These are phyloP conservation scores for Solen grandis DNA, from an alignment of 1,140 invertebrate genomes.

Conservation along the genomic window DNA sequence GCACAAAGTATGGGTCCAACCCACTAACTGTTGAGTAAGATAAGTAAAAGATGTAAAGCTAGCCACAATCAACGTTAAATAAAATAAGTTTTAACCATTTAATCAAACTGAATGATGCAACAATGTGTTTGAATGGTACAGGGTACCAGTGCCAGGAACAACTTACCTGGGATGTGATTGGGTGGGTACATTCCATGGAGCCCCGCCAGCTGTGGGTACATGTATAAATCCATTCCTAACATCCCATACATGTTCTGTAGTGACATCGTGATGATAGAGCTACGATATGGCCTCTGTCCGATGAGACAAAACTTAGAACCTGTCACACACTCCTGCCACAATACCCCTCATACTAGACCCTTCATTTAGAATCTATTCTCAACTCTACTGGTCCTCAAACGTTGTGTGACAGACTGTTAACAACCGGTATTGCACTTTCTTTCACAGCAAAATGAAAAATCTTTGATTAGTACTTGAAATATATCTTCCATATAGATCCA, in stretches of 20 bases:
- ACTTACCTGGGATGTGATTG: constrained; percentile 33
- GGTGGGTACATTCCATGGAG: constrained; percentile 49
- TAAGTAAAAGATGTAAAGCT: too few species aligned
- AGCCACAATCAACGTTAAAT: too few species aligned
- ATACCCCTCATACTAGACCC: background rate
- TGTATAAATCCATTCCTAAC: constrained; percentile 48
- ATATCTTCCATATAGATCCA: background rate
- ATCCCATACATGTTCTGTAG: constrained; percentile 52
- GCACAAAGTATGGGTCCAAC: too few species aligned
- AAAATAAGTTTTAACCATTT: too few species aligned
- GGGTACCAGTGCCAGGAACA: too few species aligned
- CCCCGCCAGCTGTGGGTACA: constrained; percentile 52
- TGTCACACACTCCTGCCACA: background rate
- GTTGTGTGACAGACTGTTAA: background rate
- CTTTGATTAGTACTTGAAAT: background rate
- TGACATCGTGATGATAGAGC: constrained; percentile 44
- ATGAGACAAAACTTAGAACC: background rate
- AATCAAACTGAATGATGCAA: too few species aligned
- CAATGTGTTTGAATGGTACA: too few species aligned
- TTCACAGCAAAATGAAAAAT: background rate
- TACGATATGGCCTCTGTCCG: background rate
- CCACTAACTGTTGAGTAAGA: too few species aligned
- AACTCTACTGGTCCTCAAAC: background rate
- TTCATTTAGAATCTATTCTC: background rate
- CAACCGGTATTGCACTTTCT: background rate